Conservation (phyloP, 2,888 invertebrate genomes). For the Dynastes maya region DNA sequence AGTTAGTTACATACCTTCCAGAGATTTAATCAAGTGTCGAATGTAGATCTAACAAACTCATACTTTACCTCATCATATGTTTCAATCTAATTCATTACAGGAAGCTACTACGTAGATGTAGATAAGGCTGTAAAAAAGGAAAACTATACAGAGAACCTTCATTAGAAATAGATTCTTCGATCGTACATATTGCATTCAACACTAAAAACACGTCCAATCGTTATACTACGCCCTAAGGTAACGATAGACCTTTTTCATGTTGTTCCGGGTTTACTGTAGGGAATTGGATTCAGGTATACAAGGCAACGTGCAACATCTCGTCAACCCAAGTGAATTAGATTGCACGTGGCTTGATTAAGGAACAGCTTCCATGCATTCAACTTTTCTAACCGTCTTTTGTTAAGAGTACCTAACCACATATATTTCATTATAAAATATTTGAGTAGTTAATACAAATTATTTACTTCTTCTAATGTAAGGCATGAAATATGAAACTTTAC, state of each 20-base stretch:
- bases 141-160: conserved; percentile 14
- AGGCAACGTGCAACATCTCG: conserved; percentile 9
- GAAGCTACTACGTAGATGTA: background rate
- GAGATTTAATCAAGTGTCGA: too few species aligned
- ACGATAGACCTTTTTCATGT: conserved; percentile 35
- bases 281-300: conserved; percentile 24
- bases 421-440: too few species aligned
- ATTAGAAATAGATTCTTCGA: conserved; percentile 29
- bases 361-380: background rate
- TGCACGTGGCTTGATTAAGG: conserved; percentile 10
- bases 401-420: too few species aligned
- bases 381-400: background rate
- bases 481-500: background rate
- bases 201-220: conserved; percentile 14
- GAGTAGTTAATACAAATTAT: too few species aligned
- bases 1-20: too few species aligned
- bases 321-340: conserved; percentile 29
- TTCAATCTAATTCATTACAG: too few species aligned
- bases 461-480: too few species aligned
- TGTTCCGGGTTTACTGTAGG: conserved; percentile 21
- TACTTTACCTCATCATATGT: too few species aligned
- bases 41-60: too few species aligned
- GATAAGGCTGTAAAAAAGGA: background rate
- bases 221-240: conserved; percentile 15
- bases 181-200: conserved; percentile 34